phyloP scores from a whole-genome alignment of 2,888 invertebrate species.

The Pardosa pseudoannulata region DNA sequence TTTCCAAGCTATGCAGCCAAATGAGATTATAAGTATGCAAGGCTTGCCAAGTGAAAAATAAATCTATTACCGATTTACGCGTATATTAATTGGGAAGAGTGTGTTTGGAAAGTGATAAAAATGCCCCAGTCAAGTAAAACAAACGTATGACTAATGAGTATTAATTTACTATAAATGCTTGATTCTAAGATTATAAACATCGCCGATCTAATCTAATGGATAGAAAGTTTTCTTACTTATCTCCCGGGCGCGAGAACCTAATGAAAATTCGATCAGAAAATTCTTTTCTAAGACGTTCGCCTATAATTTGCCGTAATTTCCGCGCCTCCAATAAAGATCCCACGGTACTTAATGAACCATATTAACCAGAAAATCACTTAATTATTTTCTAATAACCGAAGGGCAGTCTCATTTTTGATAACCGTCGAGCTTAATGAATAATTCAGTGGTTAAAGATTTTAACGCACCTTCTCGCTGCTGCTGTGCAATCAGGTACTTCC shows the following conservation, averaged over 20 bases:
- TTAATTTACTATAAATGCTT: neutral
- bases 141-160: neutral
- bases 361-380: slow-evolving; percentile 6
- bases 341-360: neutral
- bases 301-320: neutral
- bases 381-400: slow-evolving; percentile 13
- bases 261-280: slow-evolving; percentile 5
- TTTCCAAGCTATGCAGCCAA: neutral
- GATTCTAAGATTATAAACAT: neutral
- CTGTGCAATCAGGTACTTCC: too few relatives aligned
- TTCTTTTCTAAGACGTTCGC: neutral
- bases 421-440: neutral
- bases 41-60: neutral
- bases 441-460: slow-evolving; percentile 2
- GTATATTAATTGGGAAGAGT: neutral
- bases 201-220: neutral
- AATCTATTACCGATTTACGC: neutral
- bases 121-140: neutral
- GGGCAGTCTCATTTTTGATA: neutral
- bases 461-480: neutral
- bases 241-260: neutral
- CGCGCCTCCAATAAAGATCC: neutral
- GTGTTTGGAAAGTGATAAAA: neutral
- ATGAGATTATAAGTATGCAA: neutral
- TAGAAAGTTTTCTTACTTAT: slow-evolving; percentile 10